Evolutionary conservation across 2,888 invertebrate genomes (phyloP), one percentile per base, ranked within the genome.

Genomic region (Electrophaes corylata): DNA sequence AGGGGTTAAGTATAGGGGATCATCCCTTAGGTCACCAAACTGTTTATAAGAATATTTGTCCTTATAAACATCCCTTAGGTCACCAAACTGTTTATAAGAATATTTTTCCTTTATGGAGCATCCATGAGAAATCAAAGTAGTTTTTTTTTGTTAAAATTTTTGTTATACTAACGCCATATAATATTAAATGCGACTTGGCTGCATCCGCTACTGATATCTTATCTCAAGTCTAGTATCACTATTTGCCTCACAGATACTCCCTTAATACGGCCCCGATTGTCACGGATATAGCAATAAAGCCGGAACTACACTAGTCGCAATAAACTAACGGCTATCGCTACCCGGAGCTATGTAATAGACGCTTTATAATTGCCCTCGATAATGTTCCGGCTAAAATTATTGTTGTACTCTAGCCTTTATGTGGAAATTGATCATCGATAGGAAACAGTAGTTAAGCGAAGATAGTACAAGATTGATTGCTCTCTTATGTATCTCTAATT

Each of bases 271-370:
- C 55, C 64, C 49, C 55, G 43, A 58, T 60, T 60, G 60, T 69
- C 69, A 67, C 70, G 74, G 72, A 76, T 78, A 77, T 73, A 71
- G 73, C 80, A 70, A 79, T 83, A 83, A 80, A 80, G 76, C 77
- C 72, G 71, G 74, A 75, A 75, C 70, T 75, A 82, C 78, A 86
- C 78, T 79, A 79, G 73, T 75, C 64, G 76, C 71, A 73, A 83
- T 86, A 86, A 85, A 86, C 81, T 78, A 77, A 75, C 69, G 62
- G 72, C 77, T 81, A 83, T 86, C 76, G 71, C 78, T 76, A 73
- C 73, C 78, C 75, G 67, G 75, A 76, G 76, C 79, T 80, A 72
- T 70, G 70, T 72, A 82, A 83, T 81, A 77, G 78, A 69, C 79
- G 73, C 76, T 82, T 79, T 73, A 79, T 83, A 83, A 84, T 83